Evolutionary conservation across 1,140 invertebrate genomes (phyloP).

Genomic region (Zaprionus capensis): DNA sequence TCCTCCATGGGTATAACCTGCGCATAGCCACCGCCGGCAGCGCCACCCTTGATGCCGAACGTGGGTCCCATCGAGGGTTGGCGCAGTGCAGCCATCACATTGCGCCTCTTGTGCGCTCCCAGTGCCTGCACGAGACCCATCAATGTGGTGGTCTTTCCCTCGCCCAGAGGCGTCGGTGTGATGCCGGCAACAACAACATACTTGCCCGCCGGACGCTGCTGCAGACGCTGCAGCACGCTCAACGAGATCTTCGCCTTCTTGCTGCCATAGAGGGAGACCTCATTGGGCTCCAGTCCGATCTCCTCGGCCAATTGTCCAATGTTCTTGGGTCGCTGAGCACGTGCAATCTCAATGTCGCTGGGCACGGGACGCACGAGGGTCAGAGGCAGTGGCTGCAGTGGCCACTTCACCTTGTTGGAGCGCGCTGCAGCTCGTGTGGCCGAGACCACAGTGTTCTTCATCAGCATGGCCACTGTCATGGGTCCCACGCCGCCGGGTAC

Average conservation of each 20-base stretch:
- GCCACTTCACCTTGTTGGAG: constrained; percentile 87
- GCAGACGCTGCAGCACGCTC: constrained; percentile 91
- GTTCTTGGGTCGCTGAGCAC: constrained; percentile 94
- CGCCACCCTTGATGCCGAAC: constrained; percentile 96
- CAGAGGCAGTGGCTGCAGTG: constrained; percentile 87
- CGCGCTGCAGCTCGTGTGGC: constrained; percentile 88
- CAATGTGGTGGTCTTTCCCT: constrained; percentile 98
- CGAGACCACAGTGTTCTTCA: constrained; percentile 96
- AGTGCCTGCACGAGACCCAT: constrained; percentile 97
- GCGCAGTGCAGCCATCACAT: constrained; percentile 97
- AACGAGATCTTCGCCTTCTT: constrained; percentile 98
- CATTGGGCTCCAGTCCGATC: constrained; percentile 92
- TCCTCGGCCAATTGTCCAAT: constrained; percentile 92
- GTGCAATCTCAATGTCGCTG: constrained; percentile 95
- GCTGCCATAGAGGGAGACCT: constrained; percentile 95
- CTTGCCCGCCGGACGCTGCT: constrained; percentile 90
- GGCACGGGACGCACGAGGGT: constrained; percentile 88
- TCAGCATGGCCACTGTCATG: constrained; percentile 99
- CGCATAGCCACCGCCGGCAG: constrained; percentile 78
- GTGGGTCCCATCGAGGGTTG: constrained; percentile 99
- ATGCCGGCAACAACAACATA: constrained; percentile 98
- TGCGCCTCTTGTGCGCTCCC: constrained; percentile 92
- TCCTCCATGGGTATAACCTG: constrained; percentile 99
- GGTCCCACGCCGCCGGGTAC: constrained; percentile 99
- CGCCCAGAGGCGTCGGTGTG: constrained; percentile 98